Conservation (phyloP, 2,113 vertebrate genomes). For the Taxidea taxus region DNA sequence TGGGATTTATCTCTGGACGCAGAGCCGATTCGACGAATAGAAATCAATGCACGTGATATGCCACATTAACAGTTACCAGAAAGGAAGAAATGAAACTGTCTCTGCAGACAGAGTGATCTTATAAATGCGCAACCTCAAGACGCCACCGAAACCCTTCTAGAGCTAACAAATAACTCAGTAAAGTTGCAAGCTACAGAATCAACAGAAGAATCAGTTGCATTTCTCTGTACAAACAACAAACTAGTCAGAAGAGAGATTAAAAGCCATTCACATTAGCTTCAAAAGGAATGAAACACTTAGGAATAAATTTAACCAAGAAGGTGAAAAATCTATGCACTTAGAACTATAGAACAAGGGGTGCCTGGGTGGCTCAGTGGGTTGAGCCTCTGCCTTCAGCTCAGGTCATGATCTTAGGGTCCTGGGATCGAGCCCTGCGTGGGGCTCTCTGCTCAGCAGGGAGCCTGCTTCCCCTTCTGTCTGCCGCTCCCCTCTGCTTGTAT, state of each 20-base stretch:
- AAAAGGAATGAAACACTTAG: background rate
- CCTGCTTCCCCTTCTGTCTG: no score
- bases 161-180: background rate
- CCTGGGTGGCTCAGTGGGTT: no score
- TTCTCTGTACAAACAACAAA: background rate
- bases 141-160: background rate
- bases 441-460: background rate
- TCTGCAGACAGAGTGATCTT: background rate
- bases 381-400: background rate
- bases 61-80: background rate
- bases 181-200: background rate
- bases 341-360: background rate
- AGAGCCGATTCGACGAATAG: background rate
- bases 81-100: background rate
- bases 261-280: background rate
- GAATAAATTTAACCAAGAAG: background rate
- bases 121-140: background rate
- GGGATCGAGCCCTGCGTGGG: rapidly evolving
- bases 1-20: background rate
- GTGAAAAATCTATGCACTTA: background rate
- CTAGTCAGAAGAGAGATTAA: background rate
- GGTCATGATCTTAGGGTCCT: background rate
- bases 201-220: background rate
- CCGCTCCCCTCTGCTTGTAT: no score
- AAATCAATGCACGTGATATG: background rate